Evolutionary conservation across 1,140 invertebrate species (phyloP), one percentile per base, ranked within the genome.

Genomic region (Wiebesia pumilae): DNA sequence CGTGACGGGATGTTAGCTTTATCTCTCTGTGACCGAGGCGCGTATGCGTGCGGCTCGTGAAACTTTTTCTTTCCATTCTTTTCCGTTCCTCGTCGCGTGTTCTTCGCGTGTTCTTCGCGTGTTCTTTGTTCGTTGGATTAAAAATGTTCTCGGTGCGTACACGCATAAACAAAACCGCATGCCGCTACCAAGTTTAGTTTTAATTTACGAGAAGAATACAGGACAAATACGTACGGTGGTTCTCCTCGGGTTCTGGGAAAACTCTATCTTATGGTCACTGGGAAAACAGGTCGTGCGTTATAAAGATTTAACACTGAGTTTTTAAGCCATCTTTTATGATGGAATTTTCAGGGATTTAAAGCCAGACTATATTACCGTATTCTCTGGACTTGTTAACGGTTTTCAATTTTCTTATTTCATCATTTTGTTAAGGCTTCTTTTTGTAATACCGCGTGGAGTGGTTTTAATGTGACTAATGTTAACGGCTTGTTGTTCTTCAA

Each of bases 1-100:
- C 83, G 80, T 82, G 85, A 71, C 67, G 85, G 67, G 40, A 83
- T 69, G 82, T 88, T 87, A 87, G 86, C 84, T 89, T 88, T 88
- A 86, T 83, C 67, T 83, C 79, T 19, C 38, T 10, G 14, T 10
- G 4, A 62, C 21, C 19, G 35, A 10, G 27, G 24, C 58, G 79
- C 62, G n/a, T 43, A 75, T 33, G 27, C 75, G 1, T 65, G 40
- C 21, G 24, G 21, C 33, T 83, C 51, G 24, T 30, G 47, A 73
- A 54, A 73, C 47, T 73, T 83, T 38, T 73, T 14, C 21, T 62
- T 58, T 58, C 43, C 43, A 6, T 27, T 33, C 10, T 33, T 69
- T 69, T 12, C 10, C 30, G 6, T 38, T 38, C 69, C 33, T 73
- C 69, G 19, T 24, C 27, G 3, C 27, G 58, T 38, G 21, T 75